Evolutionary conservation across 2,888 invertebrate species (phyloP), one percentile per base, ranked within the genome.

Genomic region (Deilephila elpenor): DNA sequence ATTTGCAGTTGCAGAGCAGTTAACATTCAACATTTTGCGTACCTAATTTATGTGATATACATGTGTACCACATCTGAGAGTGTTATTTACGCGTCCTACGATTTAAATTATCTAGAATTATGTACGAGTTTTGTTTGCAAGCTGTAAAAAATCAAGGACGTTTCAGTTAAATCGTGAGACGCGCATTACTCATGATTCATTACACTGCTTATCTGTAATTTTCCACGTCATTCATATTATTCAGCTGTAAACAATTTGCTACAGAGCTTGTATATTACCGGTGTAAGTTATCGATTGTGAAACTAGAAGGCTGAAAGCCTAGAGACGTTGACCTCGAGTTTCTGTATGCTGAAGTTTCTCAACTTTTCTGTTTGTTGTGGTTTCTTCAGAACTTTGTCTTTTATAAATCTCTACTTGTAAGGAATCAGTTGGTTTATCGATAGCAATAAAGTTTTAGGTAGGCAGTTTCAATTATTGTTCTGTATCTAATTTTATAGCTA

Each of bases 1-100:
- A 64, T 79, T 82, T 79, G 80, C 80, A 79, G 79, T 79, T 79
- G 76, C 74, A 72, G 25, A 72, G 71, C 72, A 61, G 72, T 73
- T 75, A 32, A 6, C 51, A 64, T 64, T 64, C 37, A 64, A 20
- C 20, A 67, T 67, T 51, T 67, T 25, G 25, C 44, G 67, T 67
- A 25, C 25, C 25, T 25, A 51, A 56, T 56, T n/a, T 17, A 44
- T 67, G 17, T 44, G 25, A 14, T 67, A 44, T 44, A 11, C 44
- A 14, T 44, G 14, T 44, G 44, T 44, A 44, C 44, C 11, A 44
- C 11, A 3, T 4, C 34, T 19, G 34, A n/a, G 3, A 29, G 29
- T 11, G 29, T 34, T n/a, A 29, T 34, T 37, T 62, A 61, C 29
- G 62, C 34, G 34, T 61, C 32, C 19, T 62, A 62, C 2, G n/a